Percentiles rank a stretch among this genome's conserved stretches.
Evolutionary conservation across 2,888 invertebrate genomes (phyloP).

Genomic region (Heliothis peltigera): DNA sequence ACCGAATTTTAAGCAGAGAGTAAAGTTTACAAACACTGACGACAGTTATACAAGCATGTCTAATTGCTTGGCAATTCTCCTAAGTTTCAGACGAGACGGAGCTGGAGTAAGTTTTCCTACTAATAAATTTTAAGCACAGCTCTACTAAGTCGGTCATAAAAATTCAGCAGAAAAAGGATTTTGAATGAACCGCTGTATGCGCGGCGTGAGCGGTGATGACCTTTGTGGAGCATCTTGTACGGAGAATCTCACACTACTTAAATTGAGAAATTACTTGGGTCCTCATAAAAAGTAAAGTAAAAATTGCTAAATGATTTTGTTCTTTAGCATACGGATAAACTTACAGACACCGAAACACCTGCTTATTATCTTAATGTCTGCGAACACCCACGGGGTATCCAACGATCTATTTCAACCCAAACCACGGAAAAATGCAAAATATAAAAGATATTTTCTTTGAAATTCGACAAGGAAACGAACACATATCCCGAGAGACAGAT

Average conservation of each 20-base stretch:
- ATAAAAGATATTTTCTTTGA: constrained; percentile 17
- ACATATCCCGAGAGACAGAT: constrained; percentile 24
- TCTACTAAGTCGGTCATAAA: constrained; percentile 1
- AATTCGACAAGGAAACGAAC: constrained; percentile 26
- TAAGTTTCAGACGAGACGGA: constrained; percentile 23
- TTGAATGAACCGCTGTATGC: not conserved
- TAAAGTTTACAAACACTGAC: constrained; percentile 22
- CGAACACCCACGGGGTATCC: constrained; percentile 1
- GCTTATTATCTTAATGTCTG: not conserved
- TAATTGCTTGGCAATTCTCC: constrained; percentile 58
- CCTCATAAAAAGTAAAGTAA: too few species aligned
- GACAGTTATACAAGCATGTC: constrained; percentile 34
- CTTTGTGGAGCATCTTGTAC: not conserved
- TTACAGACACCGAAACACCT: not conserved
- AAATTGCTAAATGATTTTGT: not conserved
- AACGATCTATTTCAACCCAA: constrained; percentile 7
- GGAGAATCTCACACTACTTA: too few species aligned
- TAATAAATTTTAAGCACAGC: constrained; percentile 11
- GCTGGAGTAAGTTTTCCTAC: constrained; percentile 6
- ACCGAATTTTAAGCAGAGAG: constrained; percentile 36
- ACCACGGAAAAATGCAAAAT: not conserved
- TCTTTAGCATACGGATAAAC: too few species aligned
- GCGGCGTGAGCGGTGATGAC: too few species aligned
- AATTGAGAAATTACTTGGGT: too few species aligned
- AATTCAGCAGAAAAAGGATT: not conserved